Evolutionary conservation across 2,797 vertebrate genomes (phyloP), one percentile per base, ranked within the genome.

Genomic region (Karalla daura): DNA sequence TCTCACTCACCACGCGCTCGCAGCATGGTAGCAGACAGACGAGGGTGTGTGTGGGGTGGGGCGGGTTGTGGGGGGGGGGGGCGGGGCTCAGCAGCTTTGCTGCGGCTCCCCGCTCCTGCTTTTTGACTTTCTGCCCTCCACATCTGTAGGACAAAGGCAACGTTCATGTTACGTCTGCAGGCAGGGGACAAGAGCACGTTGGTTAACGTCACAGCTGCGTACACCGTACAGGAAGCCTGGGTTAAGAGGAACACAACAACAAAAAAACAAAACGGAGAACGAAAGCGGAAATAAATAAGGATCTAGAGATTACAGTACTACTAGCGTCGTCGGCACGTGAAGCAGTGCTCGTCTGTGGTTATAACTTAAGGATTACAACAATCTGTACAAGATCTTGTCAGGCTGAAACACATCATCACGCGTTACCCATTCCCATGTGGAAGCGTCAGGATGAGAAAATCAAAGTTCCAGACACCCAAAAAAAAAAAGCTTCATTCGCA

Each of bases 141-240:
- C 93, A 98, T 99, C 97, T 99, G 98, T 93, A 95, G 96, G 94
- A 98, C 93, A 98, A 97, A 98, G 96, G 96, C 91, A 97, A 94
- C 6, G 78, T 93, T 95, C 67, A 92, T 68, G 85, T 96, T 95
- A 96, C 92, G 95, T 89, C 86, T 69, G 68, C 35, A 88, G 47
- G 50, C 49, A 65, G 45, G 5, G n/a, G 51, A 68, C 70, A 46
- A 63, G 2, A 62, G 56, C 41, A 47, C 27, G 17, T 72, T 71
- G 33, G 63, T 64, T 49, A 2, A 32, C 44, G 50, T 66, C 18
- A 80, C 13, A 72, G 17, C 50, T 67, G 64, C 35, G 44, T 45
- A 28, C 28, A 75, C 21, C 50, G 63, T 23, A 46, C n/a, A n/a
- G n/a, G n/a, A n/a, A n/a, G n/a, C n/a, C n/a, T n/a, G n/a, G 36